A percentile compares a stretch with the other conserved stretches of the same genome.
Evolutionary conservation across 2,797 vertebrate genomes (phyloP).

Genomic region (Sebastiscus tertius): DNA sequence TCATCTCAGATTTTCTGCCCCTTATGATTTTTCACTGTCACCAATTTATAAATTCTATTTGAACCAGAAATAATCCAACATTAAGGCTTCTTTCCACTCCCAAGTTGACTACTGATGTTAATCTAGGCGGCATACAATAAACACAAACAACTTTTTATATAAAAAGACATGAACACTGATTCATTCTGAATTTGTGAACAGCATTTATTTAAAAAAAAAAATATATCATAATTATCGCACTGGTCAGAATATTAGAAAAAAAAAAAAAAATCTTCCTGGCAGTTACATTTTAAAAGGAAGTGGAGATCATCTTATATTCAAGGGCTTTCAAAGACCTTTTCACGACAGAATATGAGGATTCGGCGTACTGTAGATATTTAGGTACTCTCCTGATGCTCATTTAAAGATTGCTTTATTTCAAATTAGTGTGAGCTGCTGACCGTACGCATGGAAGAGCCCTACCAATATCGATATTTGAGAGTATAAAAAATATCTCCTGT

Average conservation of each 20-base stretch:
- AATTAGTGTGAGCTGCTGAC: neutral
- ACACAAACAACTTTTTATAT: neutral
- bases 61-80: conserved; percentile 58
- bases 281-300: neutral
- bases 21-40: conserved; percentile 72
- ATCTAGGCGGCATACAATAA: neutral
- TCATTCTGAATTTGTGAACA: neutral
- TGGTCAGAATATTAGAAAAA: neutral
- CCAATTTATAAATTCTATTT: conserved; percentile 69
- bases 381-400: neutral
- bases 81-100: conserved; percentile 26
- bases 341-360: neutral
- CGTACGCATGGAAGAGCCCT: neutral
- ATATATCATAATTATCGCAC: no score
- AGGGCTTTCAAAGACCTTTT: neutral
- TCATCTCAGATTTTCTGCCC: conserved; percentile 73
- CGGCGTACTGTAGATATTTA: neutral
- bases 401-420: neutral
- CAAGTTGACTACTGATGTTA: conserved; percentile 11
- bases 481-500: neutral
- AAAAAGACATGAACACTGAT: neutral
- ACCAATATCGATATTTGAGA: neutral
- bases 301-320: neutral
- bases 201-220: neutral
- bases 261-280: neutral